phyloP scores from a whole-genome alignment of 2,797 vertebrate species.

The Linurgus olivaceus region DNA sequence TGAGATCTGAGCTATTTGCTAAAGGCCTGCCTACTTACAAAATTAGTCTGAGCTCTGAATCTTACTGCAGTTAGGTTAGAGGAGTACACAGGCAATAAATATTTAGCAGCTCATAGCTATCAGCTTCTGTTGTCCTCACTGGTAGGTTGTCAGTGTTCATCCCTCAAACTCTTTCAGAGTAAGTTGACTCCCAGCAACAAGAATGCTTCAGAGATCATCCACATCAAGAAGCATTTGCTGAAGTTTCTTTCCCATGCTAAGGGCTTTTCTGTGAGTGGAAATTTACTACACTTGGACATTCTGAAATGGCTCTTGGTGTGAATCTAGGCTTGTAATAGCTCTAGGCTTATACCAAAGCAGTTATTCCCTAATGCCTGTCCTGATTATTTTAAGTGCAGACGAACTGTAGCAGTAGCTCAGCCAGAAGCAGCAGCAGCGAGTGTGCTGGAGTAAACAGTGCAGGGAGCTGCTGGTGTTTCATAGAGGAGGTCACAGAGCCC shows the following conservation, averaged over 20 bases:
- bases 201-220: neutral
- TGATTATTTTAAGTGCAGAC: neutral
- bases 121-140: neutral
- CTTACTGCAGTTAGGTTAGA: neutral
- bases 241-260: neutral
- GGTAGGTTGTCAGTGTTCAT: neutral
- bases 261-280: neutral
- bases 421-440: neutral
- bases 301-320: neutral
- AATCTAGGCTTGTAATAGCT: conserved; percentile 2
- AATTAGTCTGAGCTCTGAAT: neutral
- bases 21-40: neutral
- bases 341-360: neutral
- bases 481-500: neutral
- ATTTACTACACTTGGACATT: neutral
- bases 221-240: neutral
- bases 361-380: neutral
- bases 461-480: conserved; percentile 20
- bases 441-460: neutral
- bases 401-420: neutral
- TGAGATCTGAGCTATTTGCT: neutral
- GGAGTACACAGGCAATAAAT: neutral
- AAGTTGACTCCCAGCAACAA: neutral
- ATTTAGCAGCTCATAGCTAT: neutral
- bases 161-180: neutral